A percentile compares a stretch with the other conserved stretches of the same genome.
These are phyloP conservation scores for Caradrina clavipalpis DNA, from an alignment of 2,888 invertebrate species.

Conservation along the genomic window DNA sequence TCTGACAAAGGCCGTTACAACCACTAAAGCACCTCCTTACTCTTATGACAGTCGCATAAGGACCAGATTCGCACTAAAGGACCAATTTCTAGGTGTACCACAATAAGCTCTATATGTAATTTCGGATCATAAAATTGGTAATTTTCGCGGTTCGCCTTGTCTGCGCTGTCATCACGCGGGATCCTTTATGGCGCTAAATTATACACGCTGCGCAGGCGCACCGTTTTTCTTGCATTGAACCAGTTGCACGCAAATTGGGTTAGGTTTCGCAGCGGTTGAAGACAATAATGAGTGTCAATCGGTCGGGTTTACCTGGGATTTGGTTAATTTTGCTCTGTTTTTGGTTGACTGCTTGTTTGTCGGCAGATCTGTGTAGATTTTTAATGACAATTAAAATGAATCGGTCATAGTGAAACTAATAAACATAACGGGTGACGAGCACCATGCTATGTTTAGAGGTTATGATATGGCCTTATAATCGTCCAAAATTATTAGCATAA, in stretches of 20 bases:
- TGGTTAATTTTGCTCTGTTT: constrained; percentile 47
- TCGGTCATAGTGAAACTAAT: not conserved
- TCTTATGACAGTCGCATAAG: constrained; percentile 43
- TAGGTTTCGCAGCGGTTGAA: constrained; percentile 50
- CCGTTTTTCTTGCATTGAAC: constrained; percentile 71
- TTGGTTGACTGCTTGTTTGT: constrained; percentile 22
- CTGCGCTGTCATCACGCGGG: constrained; percentile 80
- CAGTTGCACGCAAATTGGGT: constrained; percentile 63
- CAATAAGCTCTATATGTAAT: constrained; percentile 68
- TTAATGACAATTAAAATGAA: not conserved
- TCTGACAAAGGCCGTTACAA: constrained; percentile 16
- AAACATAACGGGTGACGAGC: not conserved
- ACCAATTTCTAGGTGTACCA: constrained; percentile 11
- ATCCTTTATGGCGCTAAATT: constrained; percentile 79
- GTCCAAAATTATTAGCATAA: not conserved
- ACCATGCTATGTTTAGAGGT: not conserved
- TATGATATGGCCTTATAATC: not conserved
- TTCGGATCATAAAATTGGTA: constrained; percentile 77
- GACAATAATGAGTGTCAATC: constrained; percentile 61
- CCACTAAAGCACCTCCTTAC: not conserved
- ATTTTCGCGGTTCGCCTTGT: constrained; percentile 70
- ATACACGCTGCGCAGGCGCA: constrained; percentile 68
- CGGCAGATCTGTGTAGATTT: constrained; percentile 18
- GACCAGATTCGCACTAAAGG: constrained; percentile 37
- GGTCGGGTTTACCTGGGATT: constrained; percentile 35